Evolutionary conservation across 2,113 vertebrate genomes (phyloP).

Genomic region (Passer montanus): DNA sequence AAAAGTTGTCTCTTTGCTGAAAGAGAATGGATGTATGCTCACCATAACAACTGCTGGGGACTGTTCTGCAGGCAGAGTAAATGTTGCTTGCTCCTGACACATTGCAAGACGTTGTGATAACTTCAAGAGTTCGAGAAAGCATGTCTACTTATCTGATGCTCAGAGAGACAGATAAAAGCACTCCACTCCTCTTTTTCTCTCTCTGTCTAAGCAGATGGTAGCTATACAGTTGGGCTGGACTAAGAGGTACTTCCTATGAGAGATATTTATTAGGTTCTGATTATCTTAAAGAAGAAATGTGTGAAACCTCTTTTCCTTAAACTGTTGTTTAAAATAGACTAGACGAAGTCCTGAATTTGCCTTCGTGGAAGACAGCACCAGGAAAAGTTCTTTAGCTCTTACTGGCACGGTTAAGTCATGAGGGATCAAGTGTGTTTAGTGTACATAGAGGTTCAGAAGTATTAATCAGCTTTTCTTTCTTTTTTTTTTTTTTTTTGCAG

Average conservation of each 20-base stretch:
- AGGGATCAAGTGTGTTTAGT: not conserved
- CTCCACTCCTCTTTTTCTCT: not conserved
- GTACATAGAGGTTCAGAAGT: not conserved
- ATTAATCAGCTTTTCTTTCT: not conserved
- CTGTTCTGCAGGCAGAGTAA: not conserved
- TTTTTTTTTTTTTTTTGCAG: not conserved
- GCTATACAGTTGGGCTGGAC: not conserved
- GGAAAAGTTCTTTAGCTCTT: not conserved
- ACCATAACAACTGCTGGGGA: not conserved
- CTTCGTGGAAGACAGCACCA: not conserved
- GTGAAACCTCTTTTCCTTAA: not conserved
- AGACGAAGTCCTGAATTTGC: not conserved
- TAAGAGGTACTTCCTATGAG: not conserved
- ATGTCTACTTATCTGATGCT: not conserved
- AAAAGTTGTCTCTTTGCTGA: not conserved
- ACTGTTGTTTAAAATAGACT: not conserved
- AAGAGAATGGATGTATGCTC: not conserved
- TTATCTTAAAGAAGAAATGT: not conserved
- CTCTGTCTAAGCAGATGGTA: not conserved
- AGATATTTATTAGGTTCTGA: not conserved
- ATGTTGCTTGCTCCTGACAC: not conserved
- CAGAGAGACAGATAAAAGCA: not conserved
- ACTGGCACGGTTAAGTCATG: not conserved
- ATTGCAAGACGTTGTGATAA: not conserved
- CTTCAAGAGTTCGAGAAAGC: not conserved